Evolutionary conservation across 2,888 invertebrate species (phyloP).

Genomic region (Matsumyia berberina): DNA sequence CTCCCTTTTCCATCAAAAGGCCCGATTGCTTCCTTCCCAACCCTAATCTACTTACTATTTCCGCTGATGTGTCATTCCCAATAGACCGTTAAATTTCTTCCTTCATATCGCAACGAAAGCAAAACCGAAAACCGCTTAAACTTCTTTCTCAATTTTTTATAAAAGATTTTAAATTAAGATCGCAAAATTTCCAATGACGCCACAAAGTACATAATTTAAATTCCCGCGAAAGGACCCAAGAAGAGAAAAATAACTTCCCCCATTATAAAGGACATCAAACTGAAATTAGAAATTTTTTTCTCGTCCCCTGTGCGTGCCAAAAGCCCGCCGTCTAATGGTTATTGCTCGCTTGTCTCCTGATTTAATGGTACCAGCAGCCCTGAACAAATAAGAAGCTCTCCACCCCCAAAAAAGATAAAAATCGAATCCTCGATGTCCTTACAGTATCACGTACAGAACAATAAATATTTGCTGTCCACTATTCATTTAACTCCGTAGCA

Average conservation of each 20-base stretch:
- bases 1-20: too few species aligned
- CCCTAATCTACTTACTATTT: too few species aligned
- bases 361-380: slow-evolving; percentile 14
- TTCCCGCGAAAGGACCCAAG: slow-evolving; percentile 17
- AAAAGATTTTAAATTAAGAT: not conserved
- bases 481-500: slow-evolving; percentile 14
- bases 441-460: slow-evolving; percentile 32
- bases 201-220: slow-evolving; percentile 43
- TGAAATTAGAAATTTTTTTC: slow-evolving; percentile 46
- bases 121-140: not conserved
- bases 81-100: not conserved
- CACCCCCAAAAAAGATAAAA: slow-evolving; percentile 17
- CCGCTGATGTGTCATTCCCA: not conserved
- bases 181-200: slow-evolving; percentile 13
- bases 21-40: too few species aligned
- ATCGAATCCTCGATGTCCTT: slow-evolving; percentile 27
- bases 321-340: not conserved
- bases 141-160: not conserved
- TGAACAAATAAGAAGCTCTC: slow-evolving; percentile 5
- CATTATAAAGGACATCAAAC: slow-evolving; percentile 51
- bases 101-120: too few species aligned
- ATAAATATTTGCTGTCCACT: slow-evolving; percentile 52
- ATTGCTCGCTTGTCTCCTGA: slow-evolving; percentile 3
- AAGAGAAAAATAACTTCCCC: slow-evolving; percentile 32
- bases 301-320: not conserved